Conservation (phyloP, 2,797 vertebrate species). For the Fringilla coelebs region DNA sequence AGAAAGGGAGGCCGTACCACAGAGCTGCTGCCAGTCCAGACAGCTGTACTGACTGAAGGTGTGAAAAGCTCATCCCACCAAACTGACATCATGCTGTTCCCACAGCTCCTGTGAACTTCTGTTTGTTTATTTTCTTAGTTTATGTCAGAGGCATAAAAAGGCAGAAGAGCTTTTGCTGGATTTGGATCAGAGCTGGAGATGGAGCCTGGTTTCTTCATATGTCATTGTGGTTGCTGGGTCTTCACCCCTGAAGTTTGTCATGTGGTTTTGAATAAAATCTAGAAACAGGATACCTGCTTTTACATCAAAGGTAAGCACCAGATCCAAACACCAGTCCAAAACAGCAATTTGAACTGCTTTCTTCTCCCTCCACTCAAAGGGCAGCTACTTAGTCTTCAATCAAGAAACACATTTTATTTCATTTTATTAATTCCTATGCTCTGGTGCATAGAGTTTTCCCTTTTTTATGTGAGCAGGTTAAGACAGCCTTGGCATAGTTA, state of each 20-base stretch:
- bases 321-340: no score
- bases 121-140: neutral
- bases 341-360: neutral
- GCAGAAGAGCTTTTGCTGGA: neutral
- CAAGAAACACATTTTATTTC: neutral
- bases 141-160: neutral
- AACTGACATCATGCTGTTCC: neutral
- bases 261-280: neutral
- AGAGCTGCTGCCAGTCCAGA: neutral
- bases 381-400: neutral
- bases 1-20: fast-evolving
- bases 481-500: neutral
- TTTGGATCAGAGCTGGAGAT: neutral
- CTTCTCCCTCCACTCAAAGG: neutral
- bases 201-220: neutral
- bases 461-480: neutral
- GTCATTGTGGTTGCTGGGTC: neutral
- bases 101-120: neutral
- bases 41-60: neutral
- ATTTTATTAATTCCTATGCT: neutral
- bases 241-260: neutral
- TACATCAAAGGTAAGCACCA: neutral
- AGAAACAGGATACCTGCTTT: neutral
- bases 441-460: neutral
- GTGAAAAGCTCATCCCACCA: neutral